phyloP scores from a whole-genome alignment of 2,888 invertebrate species.

The Drosophila lutescens region DNA sequence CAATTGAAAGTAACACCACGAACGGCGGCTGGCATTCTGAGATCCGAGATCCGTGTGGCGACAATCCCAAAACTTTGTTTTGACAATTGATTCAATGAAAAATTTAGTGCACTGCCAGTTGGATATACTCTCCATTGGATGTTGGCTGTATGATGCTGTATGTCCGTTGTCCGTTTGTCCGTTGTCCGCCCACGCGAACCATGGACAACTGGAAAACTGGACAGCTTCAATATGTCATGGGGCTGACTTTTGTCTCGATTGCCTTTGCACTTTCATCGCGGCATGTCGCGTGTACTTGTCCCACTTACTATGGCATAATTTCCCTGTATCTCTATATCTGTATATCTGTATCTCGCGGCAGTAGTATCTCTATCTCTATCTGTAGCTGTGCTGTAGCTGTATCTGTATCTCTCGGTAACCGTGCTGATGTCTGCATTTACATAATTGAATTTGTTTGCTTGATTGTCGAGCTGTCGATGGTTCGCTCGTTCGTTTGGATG shows the following conservation, averaged over 20 bases:
- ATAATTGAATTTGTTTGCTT: slow-evolving; percentile 84
- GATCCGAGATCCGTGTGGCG: slow-evolving; percentile 49
- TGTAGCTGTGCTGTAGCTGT: slow-evolving; percentile 19
- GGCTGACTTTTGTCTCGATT: slow-evolving; percentile 66
- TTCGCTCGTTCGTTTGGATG: slow-evolving; percentile 31
- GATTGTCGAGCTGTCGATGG: slow-evolving; percentile 82
- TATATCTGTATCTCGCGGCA: slow-evolving; percentile 22
- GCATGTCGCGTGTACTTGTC: slow-evolving; percentile 55
- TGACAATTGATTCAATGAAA: slow-evolving; percentile 81
- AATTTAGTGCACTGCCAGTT: slow-evolving; percentile 69
- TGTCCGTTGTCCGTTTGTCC: slow-evolving; percentile 24
- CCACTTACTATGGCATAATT: slow-evolving; percentile 69
- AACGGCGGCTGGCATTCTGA: slow-evolving; percentile 34
- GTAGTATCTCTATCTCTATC: slow-evolving; percentile 22
- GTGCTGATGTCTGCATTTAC: slow-evolving; percentile 82
- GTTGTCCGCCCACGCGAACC: slow-evolving; percentile 57
- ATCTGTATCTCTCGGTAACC: slow-evolving; percentile 35
- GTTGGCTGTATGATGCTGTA: slow-evolving; percentile 6
- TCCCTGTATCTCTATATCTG: slow-evolving; percentile 42
- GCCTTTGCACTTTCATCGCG: slow-evolving; percentile 63
- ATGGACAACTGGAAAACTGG: slow-evolving; percentile 25
- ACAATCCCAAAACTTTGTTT: slow-evolving; percentile 78
- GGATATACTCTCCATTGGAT: slow-evolving; percentile 39
- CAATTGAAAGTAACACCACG: slow-evolving; percentile 83
- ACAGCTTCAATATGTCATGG: slow-evolving; percentile 59